Evolutionary conservation across 2,113 vertebrate species (phyloP), one percentile per base, ranked within the genome.

Genomic region (Anoplopoma fimbria): DNA sequence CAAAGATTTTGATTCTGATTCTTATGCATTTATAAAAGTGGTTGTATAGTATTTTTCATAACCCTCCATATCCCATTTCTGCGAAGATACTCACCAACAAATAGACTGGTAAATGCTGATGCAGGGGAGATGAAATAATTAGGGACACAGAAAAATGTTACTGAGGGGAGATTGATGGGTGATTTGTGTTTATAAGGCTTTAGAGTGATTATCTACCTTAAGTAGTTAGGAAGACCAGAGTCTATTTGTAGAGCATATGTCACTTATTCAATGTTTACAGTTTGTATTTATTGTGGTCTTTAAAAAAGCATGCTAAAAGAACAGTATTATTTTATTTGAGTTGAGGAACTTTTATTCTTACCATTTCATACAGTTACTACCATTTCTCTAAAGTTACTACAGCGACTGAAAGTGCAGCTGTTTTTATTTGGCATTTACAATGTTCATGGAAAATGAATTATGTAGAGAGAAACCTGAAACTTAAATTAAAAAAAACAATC

Each of bases 141-240:
- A 25, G 10, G 49, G 27, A 71, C 23, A 82, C 33, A 27, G 25
- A 47, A 6, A 55, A 29, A 58, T 68, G 36, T 19, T 40, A 33
- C 38, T 42, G 14, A 23, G 4, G 13, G 15, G 6, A 67, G 9
- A 33, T 29, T 19, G 42, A 36, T 62, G 42, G 0, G 0, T 38
- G 14, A 9, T 69, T 67, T 60, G 7, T 53, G 31, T 15, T 6
- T 67, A 25, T 23, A n/a, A 14, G 60, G 29, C 17, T 64, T 29
- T 2, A 27, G 15, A 71, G 60, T 25, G 19, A 27, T 12, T 36
- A 29, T 55, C 55, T 63, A 33, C 57, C 27, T 58, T 8, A 29
- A 33, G 10, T 78, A 42, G 21, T 65, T 78, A 19, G 27, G n/a
- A 84, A 6, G n/a, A n/a, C n/a, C n/a, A n/a, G n/a, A n/a, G n/a